phyloP scores from a whole-genome alignment of 2,888 invertebrate genomes.

The Meiosimyza decipiens region DNA sequence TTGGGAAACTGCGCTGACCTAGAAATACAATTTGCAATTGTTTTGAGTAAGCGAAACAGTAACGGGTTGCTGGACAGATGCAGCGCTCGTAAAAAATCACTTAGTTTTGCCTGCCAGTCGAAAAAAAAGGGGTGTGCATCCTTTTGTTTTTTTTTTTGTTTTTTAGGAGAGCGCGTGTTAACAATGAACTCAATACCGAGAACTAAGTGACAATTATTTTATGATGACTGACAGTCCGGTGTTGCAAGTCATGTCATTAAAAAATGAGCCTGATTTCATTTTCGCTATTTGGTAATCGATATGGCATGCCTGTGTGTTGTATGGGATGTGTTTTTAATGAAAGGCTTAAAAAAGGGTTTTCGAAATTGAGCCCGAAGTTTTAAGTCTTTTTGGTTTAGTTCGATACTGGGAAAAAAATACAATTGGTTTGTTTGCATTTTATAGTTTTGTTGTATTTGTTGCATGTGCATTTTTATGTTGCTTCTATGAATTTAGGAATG shows the following conservation, averaged over 20 bases:
- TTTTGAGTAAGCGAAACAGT: slow-evolving; percentile 35
- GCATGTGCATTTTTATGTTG: background rate
- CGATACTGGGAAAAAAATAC: background rate
- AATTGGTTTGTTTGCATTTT: background rate
- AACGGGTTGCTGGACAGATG: slow-evolving; percentile 41
- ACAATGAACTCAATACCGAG: slow-evolving; percentile 31
- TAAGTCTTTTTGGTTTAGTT: background rate
- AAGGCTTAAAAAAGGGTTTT: slow-evolving; percentile 3
- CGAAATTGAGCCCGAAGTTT: background rate
- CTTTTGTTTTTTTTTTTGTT: slow-evolving; percentile 1
- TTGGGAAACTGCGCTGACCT: slow-evolving; percentile 39
- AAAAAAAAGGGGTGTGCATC: slow-evolving; percentile 27
- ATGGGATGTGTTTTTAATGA: background rate
- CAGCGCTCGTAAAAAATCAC: slow-evolving; percentile 29
- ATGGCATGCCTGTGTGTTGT: background rate
- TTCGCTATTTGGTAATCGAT: slow-evolving; percentile 23
- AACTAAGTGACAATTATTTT: slow-evolving; percentile 42
- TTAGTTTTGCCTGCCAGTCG: slow-evolving; percentile 11
- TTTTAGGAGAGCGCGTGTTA: slow-evolving; percentile 25
- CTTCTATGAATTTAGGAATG: background rate
- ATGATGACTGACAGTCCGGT: slow-evolving; percentile 36
- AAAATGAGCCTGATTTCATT: slow-evolving; percentile 30
- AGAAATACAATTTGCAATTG: slow-evolving; percentile 50
- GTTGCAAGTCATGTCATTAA: slow-evolving; percentile 35
- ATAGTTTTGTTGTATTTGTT: background rate